Conservation (phyloP, 2,797 vertebrate genomes). For the Anguilla megastoma region DNA sequence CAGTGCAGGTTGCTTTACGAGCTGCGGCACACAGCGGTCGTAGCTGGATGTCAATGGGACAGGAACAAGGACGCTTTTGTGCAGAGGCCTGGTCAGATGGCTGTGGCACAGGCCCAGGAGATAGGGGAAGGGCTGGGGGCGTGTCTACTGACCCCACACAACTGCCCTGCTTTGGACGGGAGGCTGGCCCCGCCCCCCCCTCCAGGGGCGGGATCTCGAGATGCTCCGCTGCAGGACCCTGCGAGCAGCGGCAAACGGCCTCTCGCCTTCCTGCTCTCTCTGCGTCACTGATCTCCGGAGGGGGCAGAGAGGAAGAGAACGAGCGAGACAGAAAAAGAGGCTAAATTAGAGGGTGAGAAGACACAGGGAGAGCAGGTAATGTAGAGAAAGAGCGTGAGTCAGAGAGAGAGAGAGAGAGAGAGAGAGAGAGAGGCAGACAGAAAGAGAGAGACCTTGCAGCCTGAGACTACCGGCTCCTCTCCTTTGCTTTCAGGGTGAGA, state of each 20-base stretch:
- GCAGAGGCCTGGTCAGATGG: neutral
- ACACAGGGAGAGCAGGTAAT: neutral
- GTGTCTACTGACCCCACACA: neutral
- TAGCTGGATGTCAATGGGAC: neutral
- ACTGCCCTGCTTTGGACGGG: no score
- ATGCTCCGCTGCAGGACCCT: no score
- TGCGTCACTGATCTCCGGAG: neutral
- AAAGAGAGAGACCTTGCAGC: constrained; percentile 43
- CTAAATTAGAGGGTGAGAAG: neutral
- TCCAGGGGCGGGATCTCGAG: no score
- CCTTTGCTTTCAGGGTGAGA: neutral
- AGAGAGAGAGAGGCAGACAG: constrained; percentile 21
- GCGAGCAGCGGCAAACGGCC: neutral
- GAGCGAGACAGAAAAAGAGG: constrained; percentile 47
- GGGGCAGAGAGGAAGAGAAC: neutral
- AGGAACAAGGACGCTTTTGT: neutral
- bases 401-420: neutral
- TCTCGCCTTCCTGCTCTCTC: neutral
- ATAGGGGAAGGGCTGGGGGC: neutral
- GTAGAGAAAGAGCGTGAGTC: constrained; percentile 20
- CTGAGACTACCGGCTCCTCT: neutral
- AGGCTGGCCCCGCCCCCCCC: no score
- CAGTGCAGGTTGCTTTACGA: neutral
- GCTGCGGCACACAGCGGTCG: neutral
- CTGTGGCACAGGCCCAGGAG: neutral